These are phyloP conservation scores for Egretta garzetta DNA, from an alignment of 2,113 vertebrate species.

Conservation along the genomic window DNA sequence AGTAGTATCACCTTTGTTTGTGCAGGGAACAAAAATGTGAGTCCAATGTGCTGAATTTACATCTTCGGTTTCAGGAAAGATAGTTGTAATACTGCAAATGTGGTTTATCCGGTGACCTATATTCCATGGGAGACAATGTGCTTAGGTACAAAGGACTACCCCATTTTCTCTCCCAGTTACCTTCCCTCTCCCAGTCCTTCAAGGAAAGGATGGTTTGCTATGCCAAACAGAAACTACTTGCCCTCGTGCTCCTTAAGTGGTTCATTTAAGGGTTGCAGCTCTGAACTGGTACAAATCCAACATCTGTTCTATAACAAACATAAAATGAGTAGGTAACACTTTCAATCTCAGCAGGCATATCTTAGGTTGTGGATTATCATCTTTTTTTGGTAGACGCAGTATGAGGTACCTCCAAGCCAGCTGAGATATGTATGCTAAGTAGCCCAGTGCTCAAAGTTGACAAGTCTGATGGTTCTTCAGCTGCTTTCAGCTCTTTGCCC, in stretches of 20 bases:
- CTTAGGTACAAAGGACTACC: not conserved
- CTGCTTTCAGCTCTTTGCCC: not conserved
- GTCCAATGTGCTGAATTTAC: not conserved
- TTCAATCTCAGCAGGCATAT: not conserved
- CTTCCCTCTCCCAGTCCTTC: not conserved
- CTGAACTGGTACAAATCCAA: not conserved
- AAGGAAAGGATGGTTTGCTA: not conserved
- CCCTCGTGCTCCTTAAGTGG: not conserved
- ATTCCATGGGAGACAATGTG: not conserved
- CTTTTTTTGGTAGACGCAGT: not conserved
- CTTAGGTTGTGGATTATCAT: not conserved
- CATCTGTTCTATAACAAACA: not conserved
- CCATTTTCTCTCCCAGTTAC: not conserved
- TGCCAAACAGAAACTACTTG: not conserved
- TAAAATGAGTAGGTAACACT: not conserved
- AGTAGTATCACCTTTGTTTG: slow-evolving; percentile 22
- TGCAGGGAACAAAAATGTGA: not conserved
- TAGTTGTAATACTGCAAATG: not conserved
- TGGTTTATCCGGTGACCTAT: not conserved
- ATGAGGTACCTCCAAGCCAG: not conserved
- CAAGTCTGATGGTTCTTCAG: not conserved
- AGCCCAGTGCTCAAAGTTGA: not conserved
- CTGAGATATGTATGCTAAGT: not conserved
- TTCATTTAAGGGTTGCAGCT: not conserved
- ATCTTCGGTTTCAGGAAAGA: not conserved